Base-by-base conservation (phyloP, 2,797 vertebrate species). In the Dendrocincla tyrannina region DNA sequence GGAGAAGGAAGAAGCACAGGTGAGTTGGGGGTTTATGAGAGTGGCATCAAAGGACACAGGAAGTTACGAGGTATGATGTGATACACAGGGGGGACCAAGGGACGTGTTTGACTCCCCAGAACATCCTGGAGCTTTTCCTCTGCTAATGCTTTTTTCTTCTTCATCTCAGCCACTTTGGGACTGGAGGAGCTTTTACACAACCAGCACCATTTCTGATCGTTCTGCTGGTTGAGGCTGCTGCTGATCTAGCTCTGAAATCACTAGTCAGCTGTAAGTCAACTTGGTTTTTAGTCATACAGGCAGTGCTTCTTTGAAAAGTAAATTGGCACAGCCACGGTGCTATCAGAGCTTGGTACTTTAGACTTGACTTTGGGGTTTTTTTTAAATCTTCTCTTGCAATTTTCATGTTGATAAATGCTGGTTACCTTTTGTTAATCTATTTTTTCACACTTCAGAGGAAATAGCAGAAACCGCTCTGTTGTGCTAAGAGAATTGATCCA, bases 371-470 rank as follows among this genome's bases (percentile, higher is more conserved):
- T 25, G 41, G 27, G 1, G 0, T 5, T n/a, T 87, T 46, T 88
- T 88, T 89, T 73, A 13, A 24, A 23, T 68, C n/a, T 77, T 83
- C 53, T 46, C 10, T 85, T 95, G 80, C 70, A 37, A 10, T 85
- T 87, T 96, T 67, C 81, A 89, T 96, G 76, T 93, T 93, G 92
- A 77, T 49, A 28, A 59, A 24, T n/a, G 13, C 44, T 77, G 74
- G 78, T 94, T 94, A 92, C 88, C 64, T 94, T 80, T 92, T 83
- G 60, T 86, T 96, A 93, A 91, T 97, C 19, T 69, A 52, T 91
- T 91, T 95, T 86, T 96, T 94, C 82, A 93, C 80, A 46, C 95
- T 92, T 85, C n/a, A 12, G 75, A 87, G 91, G 96, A 95, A 93
- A 75, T 52, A 55, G 82, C 75, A 91, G 84, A 64, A 95, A 85